Conservation (phyloP, 2,888 invertebrate species). For the Macrophya alboannulata region DNA sequence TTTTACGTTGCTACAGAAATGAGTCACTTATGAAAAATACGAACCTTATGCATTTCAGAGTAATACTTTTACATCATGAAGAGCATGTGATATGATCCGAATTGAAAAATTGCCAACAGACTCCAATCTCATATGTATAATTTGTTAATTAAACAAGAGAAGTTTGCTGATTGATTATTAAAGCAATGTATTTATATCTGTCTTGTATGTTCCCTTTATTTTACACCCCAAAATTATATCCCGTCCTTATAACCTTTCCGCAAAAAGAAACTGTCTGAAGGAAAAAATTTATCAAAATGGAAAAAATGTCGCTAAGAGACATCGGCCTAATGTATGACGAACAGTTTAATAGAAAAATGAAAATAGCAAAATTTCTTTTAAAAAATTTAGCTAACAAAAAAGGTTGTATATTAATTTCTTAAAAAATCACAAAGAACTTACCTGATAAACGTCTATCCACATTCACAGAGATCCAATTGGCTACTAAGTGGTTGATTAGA, state of each 20-base stretch:
- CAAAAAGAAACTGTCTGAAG: neutral
- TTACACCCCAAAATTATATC: conserved; percentile 37
- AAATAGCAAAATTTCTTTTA: conserved; percentile 80
- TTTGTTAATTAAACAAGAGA: conserved; percentile 26
- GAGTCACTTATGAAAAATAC: neutral
- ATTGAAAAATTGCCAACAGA: neutral
- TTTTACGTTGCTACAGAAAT: neutral
- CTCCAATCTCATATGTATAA: neutral
- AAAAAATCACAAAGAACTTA: neutral
- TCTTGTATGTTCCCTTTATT: conserved; percentile 1
- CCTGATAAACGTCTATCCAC: neutral
- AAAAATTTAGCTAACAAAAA: conserved; percentile 76
- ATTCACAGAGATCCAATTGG: conserved; percentile 63
- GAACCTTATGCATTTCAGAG: neutral
- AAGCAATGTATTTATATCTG: neutral
- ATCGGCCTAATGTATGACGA: conserved; percentile 80
- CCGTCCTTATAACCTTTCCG: conserved; percentile 7
- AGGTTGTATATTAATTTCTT: conserved; percentile 67
- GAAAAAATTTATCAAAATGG: conserved; percentile 57
- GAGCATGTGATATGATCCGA: neutral
- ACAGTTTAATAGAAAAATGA: conserved; percentile 81
- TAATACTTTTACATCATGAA: neutral
- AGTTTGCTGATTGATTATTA: neutral
- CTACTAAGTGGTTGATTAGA: conserved; percentile 79
- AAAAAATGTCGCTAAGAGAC: conserved; percentile 62